A percentile compares a stretch with the other conserved stretches of the same genome.
Evolutionary conservation across 2,888 invertebrate genomes (phyloP).

Genomic region (Oxycera nigricornis): DNA sequence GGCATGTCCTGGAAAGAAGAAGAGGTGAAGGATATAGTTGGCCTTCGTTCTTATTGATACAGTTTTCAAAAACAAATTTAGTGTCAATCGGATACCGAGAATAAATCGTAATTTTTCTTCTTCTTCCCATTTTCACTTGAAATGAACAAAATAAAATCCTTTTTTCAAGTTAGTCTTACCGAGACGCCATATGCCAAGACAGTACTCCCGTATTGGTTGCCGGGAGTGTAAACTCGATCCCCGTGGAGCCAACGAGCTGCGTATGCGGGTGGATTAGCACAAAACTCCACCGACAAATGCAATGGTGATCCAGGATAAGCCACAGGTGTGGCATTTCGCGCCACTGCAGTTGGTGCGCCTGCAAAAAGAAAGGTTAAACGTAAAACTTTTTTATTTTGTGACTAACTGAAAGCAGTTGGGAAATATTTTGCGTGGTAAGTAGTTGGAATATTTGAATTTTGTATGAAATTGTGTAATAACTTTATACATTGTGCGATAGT

Average conservation of each 20-base stretch:
- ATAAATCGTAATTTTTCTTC: conserved; percentile 25
- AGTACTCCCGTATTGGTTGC: conserved; percentile 62
- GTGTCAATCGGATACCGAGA: not conserved
- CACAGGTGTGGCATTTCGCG: conserved; percentile 70
- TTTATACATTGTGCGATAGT: too few species aligned
- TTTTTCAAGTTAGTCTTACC: conserved; percentile 52
- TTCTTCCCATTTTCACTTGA: not conserved
- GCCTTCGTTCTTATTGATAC: not conserved
- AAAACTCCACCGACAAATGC: conserved; percentile 75
- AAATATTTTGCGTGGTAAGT: not conserved
- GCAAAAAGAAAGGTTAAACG: conserved; percentile 54
- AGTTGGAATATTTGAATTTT: too few species aligned
- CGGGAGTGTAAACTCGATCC: conserved; percentile 62
- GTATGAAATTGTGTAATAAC: too few species aligned
- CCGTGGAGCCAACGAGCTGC: conserved; percentile 62
- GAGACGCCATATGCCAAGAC: conserved; percentile 62
- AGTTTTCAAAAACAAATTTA: not conserved
- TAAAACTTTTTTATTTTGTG: not conserved
- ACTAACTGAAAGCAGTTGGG: not conserved
- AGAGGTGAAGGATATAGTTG: conserved; percentile 31
- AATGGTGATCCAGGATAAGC: conserved; percentile 74
- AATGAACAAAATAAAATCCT: not conserved
- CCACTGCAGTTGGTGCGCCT: conserved; percentile 74
- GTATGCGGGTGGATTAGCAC: conserved; percentile 73
- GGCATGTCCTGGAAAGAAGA: conserved; percentile 57